These are phyloP conservation scores for Drosophila maculinotata DNA, from an alignment of 2,888 invertebrate genomes.

Conservation along the genomic window DNA sequence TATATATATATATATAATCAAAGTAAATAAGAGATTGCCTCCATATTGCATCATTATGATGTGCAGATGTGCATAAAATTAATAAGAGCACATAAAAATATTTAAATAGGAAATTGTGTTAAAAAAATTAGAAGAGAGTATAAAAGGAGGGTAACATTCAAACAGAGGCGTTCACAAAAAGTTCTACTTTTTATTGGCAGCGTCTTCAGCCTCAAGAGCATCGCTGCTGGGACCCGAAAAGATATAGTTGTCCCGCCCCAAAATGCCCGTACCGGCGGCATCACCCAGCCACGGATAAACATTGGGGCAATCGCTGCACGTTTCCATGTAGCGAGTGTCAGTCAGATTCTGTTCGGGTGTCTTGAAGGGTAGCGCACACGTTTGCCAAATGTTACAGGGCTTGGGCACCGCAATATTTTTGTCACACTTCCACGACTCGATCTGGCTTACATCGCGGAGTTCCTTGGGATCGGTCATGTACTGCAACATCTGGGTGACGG, in stretches of 20 bases:
- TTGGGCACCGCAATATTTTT: conserved; percentile 90
- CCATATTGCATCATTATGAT: conserved; percentile 54
- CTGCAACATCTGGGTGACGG: conserved; percentile 94
- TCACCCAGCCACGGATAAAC: conserved; percentile 95
- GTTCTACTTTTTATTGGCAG: conserved; percentile 32
- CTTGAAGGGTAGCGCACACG: conserved; percentile 93
- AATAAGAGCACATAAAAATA: conserved; percentile 14
- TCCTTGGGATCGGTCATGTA: conserved; percentile 95
- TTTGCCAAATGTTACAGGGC: conserved; percentile 92
- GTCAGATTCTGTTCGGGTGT: conserved; percentile 91
- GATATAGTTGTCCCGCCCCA: conserved; percentile 91
- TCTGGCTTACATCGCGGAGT: conserved; percentile 88
- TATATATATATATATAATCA: conserved; percentile 8
- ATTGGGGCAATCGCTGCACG: conserved; percentile 94
- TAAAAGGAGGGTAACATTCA: background rate
- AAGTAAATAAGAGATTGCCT: background rate
- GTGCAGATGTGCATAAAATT: conserved; percentile 45
- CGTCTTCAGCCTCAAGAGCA: conserved; percentile 19
- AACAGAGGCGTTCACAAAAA: background rate
- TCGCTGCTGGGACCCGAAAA: conserved; percentile 63
- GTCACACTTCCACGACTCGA: conserved; percentile 93
- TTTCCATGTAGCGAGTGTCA: conserved; percentile 94
- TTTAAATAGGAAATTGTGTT: background rate
- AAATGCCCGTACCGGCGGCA: conserved; percentile 92
- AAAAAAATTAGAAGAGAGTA: background rate